Percentiles rank a stretch among this genome's conserved stretches.
Evolutionary conservation across 1,140 invertebrate genomes (phyloP).

Genomic region (Thaumatotibia leucotreta): DNA sequence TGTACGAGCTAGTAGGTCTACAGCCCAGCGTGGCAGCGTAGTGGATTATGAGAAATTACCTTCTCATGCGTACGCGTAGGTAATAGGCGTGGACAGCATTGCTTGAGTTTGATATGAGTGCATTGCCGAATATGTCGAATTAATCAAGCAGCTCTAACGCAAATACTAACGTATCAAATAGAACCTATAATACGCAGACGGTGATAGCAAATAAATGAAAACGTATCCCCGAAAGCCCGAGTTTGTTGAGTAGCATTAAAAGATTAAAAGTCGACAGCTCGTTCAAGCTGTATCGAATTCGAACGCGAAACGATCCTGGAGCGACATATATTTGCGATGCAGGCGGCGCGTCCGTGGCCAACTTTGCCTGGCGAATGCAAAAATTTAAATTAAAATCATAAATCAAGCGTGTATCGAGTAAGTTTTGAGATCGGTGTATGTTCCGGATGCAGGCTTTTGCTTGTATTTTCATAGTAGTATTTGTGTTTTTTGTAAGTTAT

Average conservation of each 20-base stretch:
- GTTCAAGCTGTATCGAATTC: constrained; percentile 64
- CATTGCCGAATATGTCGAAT: no score
- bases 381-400: constrained; percentile 77
- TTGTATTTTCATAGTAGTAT: constrained; percentile 39
- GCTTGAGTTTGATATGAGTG: no score
- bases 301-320: constrained; percentile 59
- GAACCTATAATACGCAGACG: not conserved
- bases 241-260: constrained; percentile 75
- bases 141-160: not conserved
- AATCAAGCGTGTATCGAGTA: constrained; percentile 74
- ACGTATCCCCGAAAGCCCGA: constrained; percentile 44
- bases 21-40: no score
- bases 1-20: no score
- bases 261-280: constrained; percentile 73
- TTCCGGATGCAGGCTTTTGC: constrained; percentile 59
- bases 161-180: not conserved
- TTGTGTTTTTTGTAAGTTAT: constrained; percentile 19
- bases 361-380: constrained; percentile 73
- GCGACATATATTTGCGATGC: constrained; percentile 72
- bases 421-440: constrained; percentile 71
- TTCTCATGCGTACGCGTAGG: no score
- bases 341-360: constrained; percentile 67
- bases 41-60: no score
- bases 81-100: no score
- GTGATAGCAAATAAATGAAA: constrained; percentile 29